phyloP scores from a whole-genome alignment of 2,797 vertebrate species.

The Anguilla pacifica region DNA sequence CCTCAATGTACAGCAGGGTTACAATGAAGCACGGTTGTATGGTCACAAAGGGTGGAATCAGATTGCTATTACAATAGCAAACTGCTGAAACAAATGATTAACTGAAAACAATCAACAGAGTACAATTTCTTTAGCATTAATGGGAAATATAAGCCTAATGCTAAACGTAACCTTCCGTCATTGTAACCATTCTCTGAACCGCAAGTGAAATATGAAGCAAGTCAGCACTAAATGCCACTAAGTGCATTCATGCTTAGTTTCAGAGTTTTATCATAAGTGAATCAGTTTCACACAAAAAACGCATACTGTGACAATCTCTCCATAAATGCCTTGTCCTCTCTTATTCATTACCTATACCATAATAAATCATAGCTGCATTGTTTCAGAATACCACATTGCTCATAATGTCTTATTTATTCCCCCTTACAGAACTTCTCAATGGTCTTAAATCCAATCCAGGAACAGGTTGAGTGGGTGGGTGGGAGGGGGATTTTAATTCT shows the following conservation, averaged over 20 bases:
- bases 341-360: not conserved
- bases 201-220: not conserved
- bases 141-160: not conserved
- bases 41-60: not conserved
- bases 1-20: not conserved
- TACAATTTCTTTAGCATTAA: not conserved
- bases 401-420: not conserved
- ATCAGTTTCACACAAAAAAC: not conserved
- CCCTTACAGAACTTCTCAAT: not conserved
- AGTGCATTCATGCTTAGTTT: not conserved
- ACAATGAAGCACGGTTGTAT: not conserved
- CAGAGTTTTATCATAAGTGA: not conserved
- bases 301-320: not conserved
- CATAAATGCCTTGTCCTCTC: slow-evolving; percentile 1
- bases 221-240: not conserved
- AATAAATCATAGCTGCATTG: not conserved
- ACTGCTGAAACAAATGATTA: not conserved
- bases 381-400: not conserved
- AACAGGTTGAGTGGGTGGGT: not conserved
- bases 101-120: not conserved
- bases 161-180: not conserved
- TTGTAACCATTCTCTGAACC: not conserved
- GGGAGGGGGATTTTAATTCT: slow-evolving; percentile 3
- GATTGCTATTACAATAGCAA: not conserved
- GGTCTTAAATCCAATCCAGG: not conserved